Evolutionary conservation across 1,140 invertebrate species (phyloP).

Genomic region (Leguminivora glycinivorella): DNA sequence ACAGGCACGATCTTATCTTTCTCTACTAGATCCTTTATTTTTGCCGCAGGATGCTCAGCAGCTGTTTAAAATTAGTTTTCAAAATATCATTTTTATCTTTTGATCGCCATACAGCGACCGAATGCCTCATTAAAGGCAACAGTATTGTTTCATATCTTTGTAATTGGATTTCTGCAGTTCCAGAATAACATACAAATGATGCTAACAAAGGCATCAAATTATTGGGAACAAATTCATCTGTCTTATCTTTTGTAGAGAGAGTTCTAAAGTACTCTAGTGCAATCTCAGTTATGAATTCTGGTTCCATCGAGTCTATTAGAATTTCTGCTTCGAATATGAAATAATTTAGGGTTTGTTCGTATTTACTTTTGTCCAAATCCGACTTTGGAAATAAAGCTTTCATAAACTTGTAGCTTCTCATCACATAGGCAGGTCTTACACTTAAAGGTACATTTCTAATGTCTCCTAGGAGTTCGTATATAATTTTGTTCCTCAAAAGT

Average conservation of each 20-base stretch:
- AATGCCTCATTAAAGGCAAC: constrained; percentile 42
- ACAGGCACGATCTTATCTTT: constrained; percentile 45
- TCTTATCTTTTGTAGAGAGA: constrained; percentile 35
- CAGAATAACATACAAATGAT: constrained; percentile 43
- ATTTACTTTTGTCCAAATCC: constrained; percentile 34
- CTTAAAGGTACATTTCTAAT: constrained; percentile 42
- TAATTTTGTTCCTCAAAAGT: constrained; percentile 49
- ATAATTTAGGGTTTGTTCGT: constrained; percentile 29
- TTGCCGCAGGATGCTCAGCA: constrained; percentile 33
- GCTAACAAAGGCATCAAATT: constrained; percentile 41
- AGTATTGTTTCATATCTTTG: constrained; percentile 48
- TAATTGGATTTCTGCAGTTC: constrained; percentile 42
- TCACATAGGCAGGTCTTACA: constrained; percentile 44
- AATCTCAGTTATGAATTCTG: constrained; percentile 45
- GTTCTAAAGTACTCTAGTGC: constrained; percentile 44
- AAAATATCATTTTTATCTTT: constrained; percentile 29
- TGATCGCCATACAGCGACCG: constrained; percentile 37
- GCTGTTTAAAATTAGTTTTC: constrained; percentile 26
- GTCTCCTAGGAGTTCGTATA: constrained; percentile 48
- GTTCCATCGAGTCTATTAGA: constrained; percentile 46
- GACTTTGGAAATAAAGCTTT: constrained; percentile 38
- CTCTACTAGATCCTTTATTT: constrained; percentile 37
- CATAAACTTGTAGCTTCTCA: constrained; percentile 52
- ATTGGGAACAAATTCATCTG: background rate
- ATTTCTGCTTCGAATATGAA: constrained; percentile 39